Conservation (phyloP, 2,113 vertebrate genomes). For the Psittacula cyanocephala region DNA sequence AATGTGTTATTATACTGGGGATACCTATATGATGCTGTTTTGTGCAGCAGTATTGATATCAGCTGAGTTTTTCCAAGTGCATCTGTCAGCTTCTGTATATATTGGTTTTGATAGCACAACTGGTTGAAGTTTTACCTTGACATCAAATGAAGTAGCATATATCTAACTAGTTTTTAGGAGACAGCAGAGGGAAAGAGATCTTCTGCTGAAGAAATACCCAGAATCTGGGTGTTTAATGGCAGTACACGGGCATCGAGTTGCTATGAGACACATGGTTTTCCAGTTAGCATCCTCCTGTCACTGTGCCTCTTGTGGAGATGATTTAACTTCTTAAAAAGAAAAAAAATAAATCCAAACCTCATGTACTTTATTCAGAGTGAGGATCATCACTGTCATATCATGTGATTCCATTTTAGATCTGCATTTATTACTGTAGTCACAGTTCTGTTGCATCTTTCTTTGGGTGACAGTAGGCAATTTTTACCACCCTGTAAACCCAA, state of each 20-base stretch:
- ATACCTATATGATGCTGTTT: background rate
- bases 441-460: background rate
- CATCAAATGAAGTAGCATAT: background rate
- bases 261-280: background rate
- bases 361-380: background rate
- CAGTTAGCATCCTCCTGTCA: background rate
- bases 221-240: background rate
- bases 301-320: background rate
- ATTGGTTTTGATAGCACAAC: background rate
- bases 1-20: background rate
- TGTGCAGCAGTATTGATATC: background rate
- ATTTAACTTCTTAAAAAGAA: background rate
- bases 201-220: background rate
- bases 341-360: accelerated
- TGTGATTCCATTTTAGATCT: background rate
- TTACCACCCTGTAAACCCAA: background rate
- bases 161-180: background rate
- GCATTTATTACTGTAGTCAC: background rate
- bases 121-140: background rate
- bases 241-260: background rate
- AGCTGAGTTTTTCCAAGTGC: background rate
- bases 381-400: background rate
- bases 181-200: background rate
- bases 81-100: background rate
- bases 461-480: background rate